These are phyloP conservation scores for Bubalus kerabau DNA, from an alignment of 2,113 vertebrate species.

Conservation along the genomic window DNA sequence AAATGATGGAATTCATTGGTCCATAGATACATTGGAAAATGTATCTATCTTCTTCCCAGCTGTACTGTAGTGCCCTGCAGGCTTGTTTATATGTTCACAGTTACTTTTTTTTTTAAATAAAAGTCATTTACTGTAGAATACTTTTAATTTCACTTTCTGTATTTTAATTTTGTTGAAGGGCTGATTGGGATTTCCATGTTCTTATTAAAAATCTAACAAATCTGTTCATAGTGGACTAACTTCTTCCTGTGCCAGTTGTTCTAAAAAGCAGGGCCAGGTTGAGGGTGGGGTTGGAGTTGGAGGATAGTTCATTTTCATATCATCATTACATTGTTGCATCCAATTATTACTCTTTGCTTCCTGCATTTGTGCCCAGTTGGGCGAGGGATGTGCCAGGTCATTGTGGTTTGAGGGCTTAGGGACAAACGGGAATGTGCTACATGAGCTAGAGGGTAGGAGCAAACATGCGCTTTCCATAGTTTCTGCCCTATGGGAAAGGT, in stretches of 20 bases:
- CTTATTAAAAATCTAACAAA: constrained; percentile 81
- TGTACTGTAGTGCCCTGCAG: constrained; percentile 87
- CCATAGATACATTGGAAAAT: constrained; percentile 78
- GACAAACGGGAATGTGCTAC: not conserved
- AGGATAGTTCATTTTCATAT: not conserved
- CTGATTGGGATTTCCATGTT: constrained; percentile 81
- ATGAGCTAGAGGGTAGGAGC: not conserved
- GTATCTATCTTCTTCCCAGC: constrained; percentile 82
- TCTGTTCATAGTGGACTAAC: constrained; percentile 64
- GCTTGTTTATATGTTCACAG: constrained; percentile 88
- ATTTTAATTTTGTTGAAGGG: constrained; percentile 80
- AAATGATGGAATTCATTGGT: constrained; percentile 81
- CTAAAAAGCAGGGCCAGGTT: not conserved
- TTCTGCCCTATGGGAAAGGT: not conserved
- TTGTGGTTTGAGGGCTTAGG: not conserved
- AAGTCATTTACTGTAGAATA: constrained; percentile 88
- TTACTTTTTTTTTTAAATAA: constrained; percentile 83
- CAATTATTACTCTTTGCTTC: not conserved
- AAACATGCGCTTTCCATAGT: not conserved
- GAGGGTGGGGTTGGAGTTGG: not conserved
- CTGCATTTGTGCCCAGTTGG: not conserved
- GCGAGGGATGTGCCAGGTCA: not conserved
- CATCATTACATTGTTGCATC: not conserved
- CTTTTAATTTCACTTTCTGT: constrained; percentile 79
- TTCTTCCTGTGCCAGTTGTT: constrained; percentile 53